Conservation (phyloP, 2,797 vertebrate genomes). For the Brotula barbata region DNA sequence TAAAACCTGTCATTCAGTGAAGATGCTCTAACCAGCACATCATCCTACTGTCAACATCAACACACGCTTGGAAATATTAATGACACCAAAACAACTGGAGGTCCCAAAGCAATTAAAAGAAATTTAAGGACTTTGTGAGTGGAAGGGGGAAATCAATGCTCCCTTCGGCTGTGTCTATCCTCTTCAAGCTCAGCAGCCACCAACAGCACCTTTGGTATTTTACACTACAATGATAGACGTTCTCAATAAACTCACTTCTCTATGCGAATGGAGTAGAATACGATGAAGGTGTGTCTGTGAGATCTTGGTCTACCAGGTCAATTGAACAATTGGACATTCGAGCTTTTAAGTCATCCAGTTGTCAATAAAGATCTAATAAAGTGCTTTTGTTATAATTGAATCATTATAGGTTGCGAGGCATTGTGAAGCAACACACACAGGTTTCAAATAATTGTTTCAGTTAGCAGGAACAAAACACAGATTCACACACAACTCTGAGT, state of each 20-base stretch:
- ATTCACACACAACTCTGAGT: too few relatives aligned
- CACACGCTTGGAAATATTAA: slow-evolving; percentile 40
- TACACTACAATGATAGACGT: slow-evolving; percentile 26
- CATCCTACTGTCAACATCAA: slow-evolving; percentile 31
- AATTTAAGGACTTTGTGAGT: slow-evolving; percentile 25
- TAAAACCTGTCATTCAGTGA: slow-evolving; percentile 20
- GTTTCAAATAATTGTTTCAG: too few relatives aligned
- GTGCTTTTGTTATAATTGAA: too few relatives aligned
- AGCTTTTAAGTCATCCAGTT: too few relatives aligned
- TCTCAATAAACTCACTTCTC: slow-evolving; percentile 36
- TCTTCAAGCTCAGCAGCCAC: slow-evolving; percentile 17
- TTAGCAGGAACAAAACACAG: too few relatives aligned
- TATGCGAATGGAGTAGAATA: slow-evolving; percentile 28
- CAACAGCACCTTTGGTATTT: slow-evolving; percentile 30
- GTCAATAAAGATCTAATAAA: too few relatives aligned
- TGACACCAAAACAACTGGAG: slow-evolving; percentile 27
- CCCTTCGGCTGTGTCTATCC: slow-evolving; percentile 15
- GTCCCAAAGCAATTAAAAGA: slow-evolving; percentile 36
- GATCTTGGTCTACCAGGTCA: background rate
- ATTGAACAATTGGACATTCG: too few relatives aligned
- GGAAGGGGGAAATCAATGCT: slow-evolving; percentile 24
- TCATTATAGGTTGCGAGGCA: too few relatives aligned
- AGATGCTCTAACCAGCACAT: slow-evolving; percentile 15
- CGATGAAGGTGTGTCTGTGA: slow-evolving; percentile 13
- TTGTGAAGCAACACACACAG: too few relatives aligned